phyloP scores from a whole-genome alignment of 2,113 vertebrate genomes.

The Athene noctua region DNA sequence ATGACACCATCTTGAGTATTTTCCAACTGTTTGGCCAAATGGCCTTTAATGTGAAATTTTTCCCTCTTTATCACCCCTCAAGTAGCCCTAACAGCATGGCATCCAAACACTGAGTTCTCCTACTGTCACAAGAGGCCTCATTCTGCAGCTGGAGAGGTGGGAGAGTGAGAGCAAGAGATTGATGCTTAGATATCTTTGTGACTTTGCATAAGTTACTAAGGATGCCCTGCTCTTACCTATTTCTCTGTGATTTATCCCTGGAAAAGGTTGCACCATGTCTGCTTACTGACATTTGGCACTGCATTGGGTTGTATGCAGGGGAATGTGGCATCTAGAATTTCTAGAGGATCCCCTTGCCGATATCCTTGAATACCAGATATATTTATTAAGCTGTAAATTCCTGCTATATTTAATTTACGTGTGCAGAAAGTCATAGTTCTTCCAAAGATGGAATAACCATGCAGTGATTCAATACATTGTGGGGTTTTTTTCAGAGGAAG shows the following conservation, averaged over 20 bases:
- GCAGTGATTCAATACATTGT: neutral
- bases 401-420: neutral
- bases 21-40: neutral
- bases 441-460: neutral
- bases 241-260: neutral
- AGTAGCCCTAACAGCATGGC: neutral
- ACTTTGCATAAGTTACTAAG: neutral
- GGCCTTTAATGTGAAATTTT: neutral
- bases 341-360: neutral
- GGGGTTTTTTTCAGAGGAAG: neutral
- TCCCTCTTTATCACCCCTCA: neutral
- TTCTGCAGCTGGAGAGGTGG: neutral
- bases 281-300: neutral
- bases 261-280: fast-evolving
- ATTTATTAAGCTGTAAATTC: neutral
- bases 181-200: neutral
- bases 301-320: neutral
- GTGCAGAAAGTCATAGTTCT: neutral
- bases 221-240: neutral
- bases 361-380: neutral
- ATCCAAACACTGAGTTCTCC: neutral
- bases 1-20: neutral
- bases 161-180: neutral
- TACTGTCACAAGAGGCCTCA: neutral
- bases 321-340: neutral